Percentiles rank a stretch among this genome's conserved stretches.
Evolutionary conservation across 2,113 vertebrate species (phyloP).

Genomic region (Triplophysa tibetana): DNA sequence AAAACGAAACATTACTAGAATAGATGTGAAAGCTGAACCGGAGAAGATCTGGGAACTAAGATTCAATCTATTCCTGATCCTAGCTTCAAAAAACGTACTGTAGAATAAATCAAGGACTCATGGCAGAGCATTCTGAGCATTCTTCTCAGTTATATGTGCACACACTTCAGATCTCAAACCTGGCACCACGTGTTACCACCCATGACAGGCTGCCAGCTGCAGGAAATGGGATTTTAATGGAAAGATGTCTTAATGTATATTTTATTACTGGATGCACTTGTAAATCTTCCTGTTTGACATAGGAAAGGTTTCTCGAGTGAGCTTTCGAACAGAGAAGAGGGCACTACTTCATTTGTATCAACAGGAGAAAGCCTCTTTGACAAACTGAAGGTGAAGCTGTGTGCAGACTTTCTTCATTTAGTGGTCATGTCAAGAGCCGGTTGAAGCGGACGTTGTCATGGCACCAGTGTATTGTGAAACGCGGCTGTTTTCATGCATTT

Average conservation of each 20-base stretch:
- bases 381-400: slow-evolving; percentile 54
- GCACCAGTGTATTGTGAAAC: slow-evolving; percentile 58
- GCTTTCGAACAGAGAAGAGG: slow-evolving; percentile 53
- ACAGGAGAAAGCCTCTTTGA: slow-evolving; percentile 54
- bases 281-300: slow-evolving; percentile 48
- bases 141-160: not conserved
- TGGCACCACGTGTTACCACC: not conserved
- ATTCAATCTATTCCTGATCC: no score
- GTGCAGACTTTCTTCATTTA: slow-evolving; percentile 56
- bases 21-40: no score
- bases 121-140: not conserved
- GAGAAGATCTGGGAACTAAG: no score
- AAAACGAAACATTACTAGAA: no score
- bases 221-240: slow-evolving; percentile 44
- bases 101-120: no score
- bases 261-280: slow-evolving; percentile 53
- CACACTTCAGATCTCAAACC: not conserved
- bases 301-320: slow-evolving; percentile 41
- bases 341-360: slow-evolving; percentile 61
- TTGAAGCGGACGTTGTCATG: slow-evolving; percentile 69
- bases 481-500: slow-evolving; percentile 56
- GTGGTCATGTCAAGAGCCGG: slow-evolving; percentile 65
- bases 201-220: slow-evolving; percentile 12
- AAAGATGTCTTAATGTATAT: slow-evolving; percentile 59
- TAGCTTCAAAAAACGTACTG: no score